These are phyloP conservation scores for Dreissena rostriformis DNA, from an alignment of 1,140 invertebrate genomes.

Conservation along the genomic window DNA sequence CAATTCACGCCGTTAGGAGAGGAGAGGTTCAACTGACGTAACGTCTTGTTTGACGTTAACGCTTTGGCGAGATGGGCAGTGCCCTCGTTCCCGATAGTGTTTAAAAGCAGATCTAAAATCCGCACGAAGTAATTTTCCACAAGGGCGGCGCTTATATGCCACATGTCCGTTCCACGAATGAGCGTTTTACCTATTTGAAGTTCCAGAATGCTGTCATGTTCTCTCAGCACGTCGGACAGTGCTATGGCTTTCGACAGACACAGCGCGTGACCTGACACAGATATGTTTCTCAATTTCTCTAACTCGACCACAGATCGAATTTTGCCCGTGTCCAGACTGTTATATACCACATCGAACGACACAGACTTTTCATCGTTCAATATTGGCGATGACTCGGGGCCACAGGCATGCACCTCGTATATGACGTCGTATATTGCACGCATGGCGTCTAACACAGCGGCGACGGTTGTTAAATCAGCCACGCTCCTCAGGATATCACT, in stretches of 20 bases:
- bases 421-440: conserved; percentile 70
- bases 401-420: conserved; percentile 64
- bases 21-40: conserved; percentile 75
- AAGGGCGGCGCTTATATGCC: conserved; percentile 65
- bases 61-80: conserved; percentile 66
- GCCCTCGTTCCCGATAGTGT: conserved; percentile 72
- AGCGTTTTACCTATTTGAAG: conserved; percentile 75
- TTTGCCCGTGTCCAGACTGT: conserved; percentile 65
- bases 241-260: conserved; percentile 64
- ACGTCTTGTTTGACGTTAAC: conserved; percentile 65
- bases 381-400: conserved; percentile 53
- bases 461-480: conserved; percentile 62
- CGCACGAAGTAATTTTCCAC: conserved; percentile 59
- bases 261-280: conserved; percentile 72
- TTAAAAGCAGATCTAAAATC: conserved; percentile 76
- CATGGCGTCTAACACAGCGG: conserved; percentile 72
- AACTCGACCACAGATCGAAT: conserved; percentile 74
- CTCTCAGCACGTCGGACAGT: conserved; percentile 65
- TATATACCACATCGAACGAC: conserved; percentile 74
- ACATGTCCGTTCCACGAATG: conserved; percentile 68
- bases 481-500: conserved; percentile 67
- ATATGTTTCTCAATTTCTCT: conserved; percentile 68
- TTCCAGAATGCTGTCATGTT: conserved; percentile 72
- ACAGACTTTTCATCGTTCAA: conserved; percentile 74
- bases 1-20: conserved; percentile 68